Evolutionary conservation across 2,888 invertebrate genomes (phyloP), one percentile per base, ranked within the genome.

Genomic region (Peribatodes rhomboidaria): DNA sequence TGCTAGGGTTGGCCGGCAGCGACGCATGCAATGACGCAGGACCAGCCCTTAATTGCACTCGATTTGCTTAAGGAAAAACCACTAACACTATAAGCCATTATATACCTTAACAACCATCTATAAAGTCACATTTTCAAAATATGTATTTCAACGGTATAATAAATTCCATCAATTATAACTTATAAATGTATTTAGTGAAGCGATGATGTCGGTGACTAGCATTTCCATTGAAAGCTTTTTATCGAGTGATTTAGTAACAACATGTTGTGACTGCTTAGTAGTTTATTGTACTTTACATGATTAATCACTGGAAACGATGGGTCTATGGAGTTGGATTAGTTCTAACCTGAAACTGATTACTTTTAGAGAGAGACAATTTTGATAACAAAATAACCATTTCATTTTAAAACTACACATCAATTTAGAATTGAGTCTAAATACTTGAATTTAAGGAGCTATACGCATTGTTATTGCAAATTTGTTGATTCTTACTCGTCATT

Each of bases 41-140:
- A 61, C 71, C 77, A 66, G 72, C 83, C 85, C 86, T 78, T 62
- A 85, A 72, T 87, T 79, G 86, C 88, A 86, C 89, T 89, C 85
- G 62, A 61, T 22, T 37, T 47, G 58, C 69, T 75, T 69, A 75
- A 83, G 88, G 82, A 89, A 89, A 89, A 88, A 84, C 87, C 82
- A 78, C 39, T 3, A n/a, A 7, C 4, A 49, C 7, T 18, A 35
- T 64, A 70, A 67, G 55, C 54, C 49, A 73, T 71, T 75, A 70
- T 61, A 57, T 54, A 71, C 82, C 77, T 73, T 79, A 79, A 72
- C 22, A 0, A 8, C 44, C 16, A 61, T 14, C 9, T 0, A 22
- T 52, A 75, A 83, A 68, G 70, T 70, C 72, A 53, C 64, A 68
- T 59, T 76, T 80, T 79, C 37, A 63, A 64, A n/a, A n/a, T n/a